Conservation (phyloP, 2,113 vertebrate genomes). For the Phasianus colchicus region DNA sequence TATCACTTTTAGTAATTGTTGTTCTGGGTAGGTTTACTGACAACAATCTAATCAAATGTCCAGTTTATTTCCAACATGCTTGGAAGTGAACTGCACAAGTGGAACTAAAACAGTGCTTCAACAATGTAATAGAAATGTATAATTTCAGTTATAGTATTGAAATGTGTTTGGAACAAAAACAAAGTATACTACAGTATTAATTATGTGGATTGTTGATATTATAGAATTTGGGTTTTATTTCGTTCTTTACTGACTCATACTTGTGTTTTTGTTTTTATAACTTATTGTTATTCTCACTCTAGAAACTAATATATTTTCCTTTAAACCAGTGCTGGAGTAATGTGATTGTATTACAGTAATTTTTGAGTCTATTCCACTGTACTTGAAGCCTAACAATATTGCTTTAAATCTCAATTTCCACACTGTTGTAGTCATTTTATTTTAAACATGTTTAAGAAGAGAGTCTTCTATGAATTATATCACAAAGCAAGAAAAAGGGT, state of each 20-base stretch:
- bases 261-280: background rate
- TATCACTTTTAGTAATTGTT: background rate
- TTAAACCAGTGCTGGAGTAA: background rate
- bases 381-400: background rate
- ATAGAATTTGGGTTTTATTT: background rate
- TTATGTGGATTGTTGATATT: background rate
- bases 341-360: background rate
- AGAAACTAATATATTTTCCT: background rate
- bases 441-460: background rate
- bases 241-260: background rate
- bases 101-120: background rate
- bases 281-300: background rate
- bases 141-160: background rate
- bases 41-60: background rate
- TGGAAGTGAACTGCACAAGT: background rate
- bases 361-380: background rate
- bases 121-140: background rate
- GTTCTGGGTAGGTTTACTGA: background rate
- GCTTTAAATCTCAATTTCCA: slow-evolving; percentile 22
- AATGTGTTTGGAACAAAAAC: background rate
- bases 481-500: background rate
- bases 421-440: background rate
- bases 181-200: background rate
- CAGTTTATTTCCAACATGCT: background rate
- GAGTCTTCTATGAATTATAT: background rate